phyloP scores from a whole-genome alignment of 2,888 invertebrate genomes.

The Dyspetes luteomarginatus region DNA sequence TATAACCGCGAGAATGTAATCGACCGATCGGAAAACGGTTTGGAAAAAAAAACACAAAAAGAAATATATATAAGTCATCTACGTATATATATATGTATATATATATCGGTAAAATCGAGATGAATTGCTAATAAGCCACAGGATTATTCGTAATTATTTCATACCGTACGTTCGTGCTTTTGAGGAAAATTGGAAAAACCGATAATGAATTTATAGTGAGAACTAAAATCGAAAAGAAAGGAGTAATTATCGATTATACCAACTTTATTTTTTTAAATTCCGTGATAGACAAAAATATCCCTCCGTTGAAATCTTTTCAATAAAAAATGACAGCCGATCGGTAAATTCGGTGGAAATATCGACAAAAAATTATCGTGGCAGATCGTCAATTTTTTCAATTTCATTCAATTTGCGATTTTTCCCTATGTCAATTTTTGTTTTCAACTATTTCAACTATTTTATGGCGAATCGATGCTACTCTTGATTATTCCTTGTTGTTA shows the following conservation, averaged over 20 bases:
- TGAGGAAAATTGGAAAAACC: background rate
- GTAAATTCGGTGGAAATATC: too few relatives aligned
- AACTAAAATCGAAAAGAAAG: background rate
- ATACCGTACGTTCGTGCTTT: background rate
- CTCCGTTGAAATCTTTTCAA: background rate
- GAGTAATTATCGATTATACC: background rate
- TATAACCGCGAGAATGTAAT: conserved; percentile 27
- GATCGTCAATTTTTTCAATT: too few relatives aligned
- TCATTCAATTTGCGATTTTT: too few relatives aligned
- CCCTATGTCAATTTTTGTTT: too few relatives aligned
- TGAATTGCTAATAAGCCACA: background rate
- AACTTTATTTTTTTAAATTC: background rate
- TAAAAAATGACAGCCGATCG: too few relatives aligned
- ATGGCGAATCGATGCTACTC: too few relatives aligned
- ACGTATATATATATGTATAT: too few relatives aligned
- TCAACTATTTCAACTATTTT: too few relatives aligned
- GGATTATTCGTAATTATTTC: background rate
- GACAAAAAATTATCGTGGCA: too few relatives aligned
- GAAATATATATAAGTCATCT: background rate
- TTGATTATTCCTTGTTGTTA: too few relatives aligned
- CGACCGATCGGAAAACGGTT: conserved; percentile 25
- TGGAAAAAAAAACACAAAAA: background rate
- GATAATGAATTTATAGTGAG: background rate
- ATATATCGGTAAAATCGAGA: background rate
- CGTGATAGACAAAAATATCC: background rate